Evolutionary conservation across 2,888 invertebrate genomes (phyloP).

Genomic region (Tenthredo notha): DNA sequence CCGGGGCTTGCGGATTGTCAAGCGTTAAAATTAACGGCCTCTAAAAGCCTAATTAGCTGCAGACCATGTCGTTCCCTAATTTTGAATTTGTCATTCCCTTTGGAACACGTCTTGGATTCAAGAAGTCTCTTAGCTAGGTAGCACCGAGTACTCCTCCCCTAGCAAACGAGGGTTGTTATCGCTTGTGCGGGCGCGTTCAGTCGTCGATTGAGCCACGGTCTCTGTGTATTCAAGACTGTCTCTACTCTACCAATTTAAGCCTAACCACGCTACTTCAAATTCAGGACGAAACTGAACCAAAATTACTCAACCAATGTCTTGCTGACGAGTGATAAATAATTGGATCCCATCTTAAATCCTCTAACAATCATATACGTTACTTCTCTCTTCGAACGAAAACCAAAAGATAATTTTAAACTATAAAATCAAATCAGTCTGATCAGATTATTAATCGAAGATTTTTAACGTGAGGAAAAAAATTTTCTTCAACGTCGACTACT

Average conservation of each 20-base stretch:
- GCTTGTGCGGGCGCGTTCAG: slow-evolving; percentile 18
- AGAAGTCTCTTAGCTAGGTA: neutral
- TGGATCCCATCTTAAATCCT: neutral
- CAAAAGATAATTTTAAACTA: neutral
- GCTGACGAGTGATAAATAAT: slow-evolving; percentile 36
- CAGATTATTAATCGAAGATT: neutral
- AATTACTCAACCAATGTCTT: slow-evolving; percentile 17
- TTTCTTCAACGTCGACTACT: neutral
- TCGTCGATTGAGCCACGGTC: slow-evolving; percentile 37
- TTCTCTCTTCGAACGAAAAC: no score
- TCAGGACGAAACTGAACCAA: slow-evolving; percentile 7
- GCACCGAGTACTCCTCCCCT: neutral
- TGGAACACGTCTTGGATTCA: slow-evolving; percentile 1
- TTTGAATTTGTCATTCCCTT: slow-evolving; percentile 10
- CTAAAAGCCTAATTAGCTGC: slow-evolving; percentile 23
- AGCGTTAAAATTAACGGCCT: slow-evolving; percentile 17
- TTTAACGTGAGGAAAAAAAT: neutral
- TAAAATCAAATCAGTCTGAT: neutral
- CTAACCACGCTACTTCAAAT: slow-evolving; percentile 10
- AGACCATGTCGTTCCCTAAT: slow-evolving; percentile 17
- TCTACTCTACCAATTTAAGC: slow-evolving; percentile 7
- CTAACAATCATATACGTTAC: neutral
- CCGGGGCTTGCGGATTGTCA: neutral
- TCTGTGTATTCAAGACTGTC: slow-evolving; percentile 34
- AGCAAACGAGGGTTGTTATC: slow-evolving; percentile 38